Evolutionary conservation across 2,113 vertebrate genomes (phyloP), one percentile per base, ranked within the genome.

Genomic region (Australoheros scitulus): DNA sequence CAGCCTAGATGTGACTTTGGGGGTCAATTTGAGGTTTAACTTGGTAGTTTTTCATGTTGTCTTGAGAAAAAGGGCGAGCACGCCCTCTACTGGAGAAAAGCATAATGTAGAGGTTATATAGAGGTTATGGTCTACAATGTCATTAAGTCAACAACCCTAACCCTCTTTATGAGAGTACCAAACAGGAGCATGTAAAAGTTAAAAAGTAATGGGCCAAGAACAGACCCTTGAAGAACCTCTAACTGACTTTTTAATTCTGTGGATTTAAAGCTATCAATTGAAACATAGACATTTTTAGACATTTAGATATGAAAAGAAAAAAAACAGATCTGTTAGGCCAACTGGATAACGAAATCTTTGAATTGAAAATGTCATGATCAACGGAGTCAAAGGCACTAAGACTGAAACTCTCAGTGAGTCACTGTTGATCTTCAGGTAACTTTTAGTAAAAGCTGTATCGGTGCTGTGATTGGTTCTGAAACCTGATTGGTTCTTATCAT

Each of bases 71-170:
- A 81, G 36, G 29, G 50, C 29, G 24, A 89, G 61, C 20, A 9
- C 88, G 5, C 89, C 89, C 82, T 36, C 92, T 91, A 85, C 88
- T 87, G 93, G 91, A 43, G 2, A 61, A 50, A 87, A 17, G 1
- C 2, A n/a, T 7, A 38, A 52, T 24, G 20, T 0, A 13, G 10
- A 3, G 43, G 6, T 70, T 70, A 52, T 26, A 72, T 18, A 55
- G 24, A 26, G 24, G 24, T 26, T 26, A 26, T 26, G 24, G 24
- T 26, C 24, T 26, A 26, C 24, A 26, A 26, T 26, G 32, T 34
- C 32, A 34, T 34, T 34, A 6, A 34, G 32, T 34, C 32, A 34
- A 34, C 32, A 34, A 26, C n/a, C n/a, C n/a, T n/a, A n/a, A n/a
- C n/a, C n/a, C n/a, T 47, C 63, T 68, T 26, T 47, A 6, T 68